Base-by-base conservation (phyloP, 2,113 vertebrate species). In the Gambusia holbrooki region DNA sequence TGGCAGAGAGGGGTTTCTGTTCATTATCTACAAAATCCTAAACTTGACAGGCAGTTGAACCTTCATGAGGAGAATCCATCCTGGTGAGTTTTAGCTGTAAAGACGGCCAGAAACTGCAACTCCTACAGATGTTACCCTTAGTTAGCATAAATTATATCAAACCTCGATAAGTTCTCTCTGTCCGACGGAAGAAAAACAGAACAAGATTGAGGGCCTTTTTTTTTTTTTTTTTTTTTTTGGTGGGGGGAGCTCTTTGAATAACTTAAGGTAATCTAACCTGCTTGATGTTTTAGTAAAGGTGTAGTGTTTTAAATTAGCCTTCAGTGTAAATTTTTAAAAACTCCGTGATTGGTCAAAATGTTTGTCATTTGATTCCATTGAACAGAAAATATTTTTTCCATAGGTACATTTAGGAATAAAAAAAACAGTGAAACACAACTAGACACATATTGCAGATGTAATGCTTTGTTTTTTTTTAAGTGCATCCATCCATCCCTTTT, bases 1-100 rank as follows among this genome's bases (percentile, higher is more conserved):
- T 65, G 69, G 65, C 63, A 30, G 64, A 42, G 51, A 33, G 68
- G 85, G 74, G 82, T 78, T 86, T 90, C 71, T 76, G 80, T 89
- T 90, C 54, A 85, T 80, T 85, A 80, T 28, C 69, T 62, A 64
- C 62, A 64, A n/a, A 81, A 80, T 88, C 33, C 58, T 40, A 13
- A 25, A 5, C 17, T 45, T 63, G 37, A 62, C 27, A n/a, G 27
- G 35, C 70, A 72, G 10, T 37, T 42, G 27, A 27, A 72, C 11
- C 30, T 19, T 42, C n/a, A 13, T 29, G n/a, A 40, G 33, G n/a
- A 40, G 32, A 28, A 61, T 28, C 54, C 13, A 40, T 54, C 45
- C 37, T 27, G 1, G 11, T 40, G 33, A 40, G 35, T 27, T 66
- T 40, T n/a, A 27, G 25, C 33, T 40, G 64, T 37, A 22, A 35